A percentile compares a stretch with the other conserved stretches of the same genome.
Evolutionary conservation across 37 sponge, comb jelly and placozoan species (phyloP).

Genomic region (Diacarnus erythraeanus): DNA sequence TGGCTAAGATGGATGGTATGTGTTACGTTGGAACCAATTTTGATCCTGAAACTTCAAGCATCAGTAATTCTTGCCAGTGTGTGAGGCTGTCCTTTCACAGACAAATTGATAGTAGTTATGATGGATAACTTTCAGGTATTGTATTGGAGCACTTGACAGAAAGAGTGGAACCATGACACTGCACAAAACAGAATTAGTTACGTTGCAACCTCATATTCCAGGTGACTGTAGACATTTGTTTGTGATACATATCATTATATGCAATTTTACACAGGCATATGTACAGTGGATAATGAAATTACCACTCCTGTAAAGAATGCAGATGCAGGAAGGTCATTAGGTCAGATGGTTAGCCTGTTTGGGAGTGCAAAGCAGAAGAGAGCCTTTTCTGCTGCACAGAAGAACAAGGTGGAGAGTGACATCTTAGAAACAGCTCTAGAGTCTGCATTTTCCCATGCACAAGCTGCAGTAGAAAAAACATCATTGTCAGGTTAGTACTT

Average conservation of each 20-base stretch:
- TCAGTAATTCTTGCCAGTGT: slow-evolving; percentile 10
- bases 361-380: slow-evolving; percentile 71
- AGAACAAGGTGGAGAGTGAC: slow-evolving; percentile 54
- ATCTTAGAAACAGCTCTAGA: slow-evolving; percentile 41
- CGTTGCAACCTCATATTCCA: slow-evolving; percentile 48
- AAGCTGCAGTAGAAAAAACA: slow-evolving; percentile 11
- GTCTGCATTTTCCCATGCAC: slow-evolving; percentile 43
- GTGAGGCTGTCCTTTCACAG: neutral
- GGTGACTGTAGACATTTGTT: slow-evolving; percentile 9
- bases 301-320: neutral
- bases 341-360: slow-evolving; percentile 56
- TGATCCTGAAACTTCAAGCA: slow-evolving; percentile 7
- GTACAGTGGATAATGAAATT: neutral
- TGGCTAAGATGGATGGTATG: slow-evolving; percentile 42
- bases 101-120: neutral
- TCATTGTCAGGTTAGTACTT: neutral
- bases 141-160: slow-evolving; percentile 43
- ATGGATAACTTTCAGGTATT: slow-evolving; percentile 28
- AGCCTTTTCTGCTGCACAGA: slow-evolving; percentile 40
- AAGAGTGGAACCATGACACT: slow-evolving; percentile 35
- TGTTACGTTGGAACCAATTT: slow-evolving; percentile 50
- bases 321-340: neutral
- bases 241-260: neutral
- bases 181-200: slow-evolving; percentile 36
- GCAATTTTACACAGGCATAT: no score